Base-by-base conservation (phyloP, 2,888 invertebrate genomes). In the Eulithis testata region DNA sequence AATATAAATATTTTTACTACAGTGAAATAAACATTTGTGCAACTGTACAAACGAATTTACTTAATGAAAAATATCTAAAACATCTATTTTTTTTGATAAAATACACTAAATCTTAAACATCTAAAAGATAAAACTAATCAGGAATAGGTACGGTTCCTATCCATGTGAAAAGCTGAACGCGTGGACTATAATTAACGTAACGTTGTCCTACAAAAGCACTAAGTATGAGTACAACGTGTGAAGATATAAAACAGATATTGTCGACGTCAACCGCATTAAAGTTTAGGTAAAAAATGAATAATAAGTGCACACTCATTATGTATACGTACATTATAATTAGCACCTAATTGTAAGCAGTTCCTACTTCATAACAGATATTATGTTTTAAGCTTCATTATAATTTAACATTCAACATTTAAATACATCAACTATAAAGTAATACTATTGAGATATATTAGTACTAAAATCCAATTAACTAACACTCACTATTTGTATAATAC, bases 281-380 rank as follows among this genome's bases (percentile, higher is more conserved):
- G 76, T 81, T 81, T 76, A 63, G 14, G 80, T 87, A 84, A 79
- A 82, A 84, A 87, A 88, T 75, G 70, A 86, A 83, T 86, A 84
- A 85, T 86, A 84, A 85, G 87, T 88, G 87, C 87, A 86, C 85
- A 86, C 79, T 73, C 73, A 85, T 77, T 69, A 82, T 84, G 84
- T 86, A 87, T 87, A 89, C 86, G 77, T 83, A 83, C 74, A 79
- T 78, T 76, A 63, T 68, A 78, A 82, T 87, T 91, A 92, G 92
- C 92, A 91, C 92, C 91, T 91, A 92, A 89, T 83, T 85, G 49
- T 82, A 90, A 91, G 91, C 91, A 82, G 84, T 85, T 86, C 74
- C 86, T 88, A 89, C 82, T 67, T 65, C 72, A 72, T 70, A 31
- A 31, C 31, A 31, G 31, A 81, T 63, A 58, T 54, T 59, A 45